Conservation (phyloP, 2,888 invertebrate genomes). For the Nomada flava region DNA sequence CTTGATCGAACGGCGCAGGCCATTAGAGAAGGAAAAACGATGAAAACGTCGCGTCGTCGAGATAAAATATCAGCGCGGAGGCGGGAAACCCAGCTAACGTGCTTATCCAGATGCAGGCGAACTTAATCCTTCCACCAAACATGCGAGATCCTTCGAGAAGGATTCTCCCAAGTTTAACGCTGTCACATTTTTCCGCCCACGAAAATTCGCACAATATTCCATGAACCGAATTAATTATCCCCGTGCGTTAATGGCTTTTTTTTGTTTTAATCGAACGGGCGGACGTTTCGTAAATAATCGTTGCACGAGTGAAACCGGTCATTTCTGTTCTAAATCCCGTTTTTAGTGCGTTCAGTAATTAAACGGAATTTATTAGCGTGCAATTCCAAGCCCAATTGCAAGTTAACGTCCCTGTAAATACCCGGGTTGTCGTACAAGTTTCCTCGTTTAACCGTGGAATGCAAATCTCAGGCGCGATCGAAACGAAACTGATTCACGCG, state of each 20-base stretch:
- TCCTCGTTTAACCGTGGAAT: slow-evolving; percentile 14
- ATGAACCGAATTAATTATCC: background rate
- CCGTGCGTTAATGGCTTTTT: background rate
- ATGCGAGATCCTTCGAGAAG: slow-evolving; percentile 31
- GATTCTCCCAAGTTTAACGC: slow-evolving; percentile 1
- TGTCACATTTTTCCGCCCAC: background rate
- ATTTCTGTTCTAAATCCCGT: background rate
- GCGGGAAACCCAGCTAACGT: slow-evolving; percentile 44
- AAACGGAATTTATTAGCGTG: background rate
- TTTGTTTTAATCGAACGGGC: background rate
- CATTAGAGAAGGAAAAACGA: slow-evolving; percentile 65
- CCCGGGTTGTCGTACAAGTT: background rate
- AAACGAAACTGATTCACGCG: slow-evolving; percentile 32
- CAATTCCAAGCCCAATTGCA: background rate
- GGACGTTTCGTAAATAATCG: background rate
- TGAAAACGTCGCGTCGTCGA: slow-evolving; percentile 32
- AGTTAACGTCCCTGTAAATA: slow-evolving; percentile 3
- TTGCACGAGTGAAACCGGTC: background rate
- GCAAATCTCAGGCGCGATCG: slow-evolving; percentile 26
- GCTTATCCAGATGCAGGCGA: slow-evolving; percentile 69
- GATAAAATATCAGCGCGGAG: slow-evolving; percentile 65
- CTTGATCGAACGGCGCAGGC: slow-evolving; percentile 59
- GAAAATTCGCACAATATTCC: too few relatives aligned
- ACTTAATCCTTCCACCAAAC: slow-evolving; percentile 64
- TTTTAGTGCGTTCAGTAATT: background rate